Conservation (phyloP, 2,113 vertebrate species). For the Anguilla japonica region DNA sequence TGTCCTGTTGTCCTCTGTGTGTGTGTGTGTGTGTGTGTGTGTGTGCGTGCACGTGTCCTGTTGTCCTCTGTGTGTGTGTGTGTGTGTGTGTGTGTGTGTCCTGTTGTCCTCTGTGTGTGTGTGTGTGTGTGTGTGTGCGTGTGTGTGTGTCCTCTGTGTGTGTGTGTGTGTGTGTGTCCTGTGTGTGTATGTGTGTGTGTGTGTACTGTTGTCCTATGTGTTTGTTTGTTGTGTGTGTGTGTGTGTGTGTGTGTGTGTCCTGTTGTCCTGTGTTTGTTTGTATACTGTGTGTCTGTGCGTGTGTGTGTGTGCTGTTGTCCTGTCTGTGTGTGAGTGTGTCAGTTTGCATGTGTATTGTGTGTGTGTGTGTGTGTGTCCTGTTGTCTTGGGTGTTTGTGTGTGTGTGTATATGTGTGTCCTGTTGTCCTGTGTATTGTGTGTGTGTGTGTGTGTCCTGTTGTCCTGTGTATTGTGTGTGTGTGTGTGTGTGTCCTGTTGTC, state of each 20-base stretch:
- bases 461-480: not conserved
- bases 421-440: not conserved
- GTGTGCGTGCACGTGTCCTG: no score
- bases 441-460: not conserved
- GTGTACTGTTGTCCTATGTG: not conserved
- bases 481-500: no score
- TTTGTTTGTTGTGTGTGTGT: not conserved
- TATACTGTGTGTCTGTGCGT: not conserved
- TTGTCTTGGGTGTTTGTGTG: not conserved
- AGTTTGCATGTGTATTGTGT: no score
- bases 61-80: no score
- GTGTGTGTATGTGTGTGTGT: not conserved
- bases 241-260: not conserved
- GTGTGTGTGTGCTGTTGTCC: no score
- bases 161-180: not conserved
- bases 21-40: not conserved
- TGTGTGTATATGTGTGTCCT: not conserved
- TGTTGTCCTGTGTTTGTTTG: not conserved
- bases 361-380: not conserved
- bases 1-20: no score
- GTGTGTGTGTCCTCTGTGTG: no score
- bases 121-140: no score
- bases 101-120: no score
- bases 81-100: no score
- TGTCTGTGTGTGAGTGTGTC: no score